phyloP scores from a whole-genome alignment of 2,797 vertebrate species.

The Phoeniculus purpureus region DNA sequence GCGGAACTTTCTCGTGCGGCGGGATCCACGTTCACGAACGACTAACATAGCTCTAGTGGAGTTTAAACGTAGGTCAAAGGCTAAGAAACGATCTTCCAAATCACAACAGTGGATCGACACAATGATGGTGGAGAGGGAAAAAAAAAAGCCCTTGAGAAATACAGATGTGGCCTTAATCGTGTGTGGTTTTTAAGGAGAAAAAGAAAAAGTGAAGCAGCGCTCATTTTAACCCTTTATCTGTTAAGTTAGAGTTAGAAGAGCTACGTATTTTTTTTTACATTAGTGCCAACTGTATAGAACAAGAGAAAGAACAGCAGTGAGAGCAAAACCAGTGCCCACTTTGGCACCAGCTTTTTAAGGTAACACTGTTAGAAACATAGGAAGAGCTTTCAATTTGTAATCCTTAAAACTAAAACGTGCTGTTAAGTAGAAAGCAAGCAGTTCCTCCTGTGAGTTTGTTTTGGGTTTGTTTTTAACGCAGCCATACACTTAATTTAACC shows the following conservation, averaged over 20 bases:
- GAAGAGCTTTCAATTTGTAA: conserved; percentile 91
- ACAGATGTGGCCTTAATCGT: conserved; percentile 80
- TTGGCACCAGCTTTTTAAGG: conserved; percentile 70
- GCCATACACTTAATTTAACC: conserved; percentile 88
- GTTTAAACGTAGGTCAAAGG: conserved; percentile 67
- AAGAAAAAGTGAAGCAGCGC: conserved; percentile 21
- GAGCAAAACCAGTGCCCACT: conserved; percentile 69
- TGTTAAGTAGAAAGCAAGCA: conserved; percentile 88
- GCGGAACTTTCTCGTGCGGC: conserved; percentile 59
- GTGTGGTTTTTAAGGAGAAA: conserved; percentile 59
- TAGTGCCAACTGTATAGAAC: conserved; percentile 73
- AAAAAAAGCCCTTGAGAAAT: conserved; percentile 55
- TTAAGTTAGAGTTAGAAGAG: conserved; percentile 75
- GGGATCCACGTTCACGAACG: conserved; percentile 25
- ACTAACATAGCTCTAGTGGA: conserved; percentile 56
- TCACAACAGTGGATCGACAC: conserved; percentile 46
- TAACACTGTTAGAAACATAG: conserved; percentile 81
- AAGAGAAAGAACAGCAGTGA: conserved; percentile 66
- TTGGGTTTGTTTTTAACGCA: conserved; percentile 79
- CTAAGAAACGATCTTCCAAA: conserved; percentile 66
- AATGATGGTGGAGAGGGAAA: not conserved
- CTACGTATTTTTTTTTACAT: conserved; percentile 65
- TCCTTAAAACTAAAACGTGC: conserved; percentile 89
- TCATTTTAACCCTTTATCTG: conserved; percentile 66
- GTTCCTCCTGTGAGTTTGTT: conserved; percentile 78